Evolutionary conservation across 2,797 vertebrate species (phyloP), one percentile per base, ranked within the genome.

Genomic region (Dendrocincla tyrannina): DNA sequence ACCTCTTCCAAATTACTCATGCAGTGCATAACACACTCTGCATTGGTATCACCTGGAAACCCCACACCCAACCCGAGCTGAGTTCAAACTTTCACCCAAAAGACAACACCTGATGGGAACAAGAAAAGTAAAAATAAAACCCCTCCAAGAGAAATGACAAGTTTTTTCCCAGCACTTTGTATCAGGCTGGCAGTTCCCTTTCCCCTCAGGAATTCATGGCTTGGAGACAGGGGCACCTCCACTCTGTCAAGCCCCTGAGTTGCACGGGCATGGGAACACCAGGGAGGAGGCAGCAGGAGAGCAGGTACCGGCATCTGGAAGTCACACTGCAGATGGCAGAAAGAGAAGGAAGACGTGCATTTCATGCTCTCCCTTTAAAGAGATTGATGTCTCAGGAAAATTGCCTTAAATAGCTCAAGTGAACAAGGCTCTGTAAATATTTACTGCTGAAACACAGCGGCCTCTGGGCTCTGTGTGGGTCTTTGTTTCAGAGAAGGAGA

Each of bases 191-290:
- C 25, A 35, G 37, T 18, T 32, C 35, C 30, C 19, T 7, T 49
- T 42, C 19, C 56, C 28, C 33, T 33, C 5, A 32, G 44, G 85
- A 85, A 82, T 25, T 22, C 24, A 10, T 0, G 0, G 32, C 69
- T 55, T 0, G 1, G 12, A 42, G n/a, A 35, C 22, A 42, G 13
- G 16, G 13, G 1, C 16, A 37, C 3, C 3, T 10, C 18, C 1
- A 2, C 32, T 24, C 17, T 1, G 11, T 20, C 32, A 24, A 52
- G 50, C 13, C 24, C 49, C 56, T 3, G 10, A 6, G 10, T 49
- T 13, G 37, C 53, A 35, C 4, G 56, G 33, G 60, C 35, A 11
- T 32, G 39, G 16, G 42, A 72, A 23, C 25, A n/a, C 16, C n/a
- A n/a, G 1, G 0, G n/a, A 68, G 64, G n/a, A 28, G 24, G 46